Evolutionary conservation across 2,797 vertebrate species (phyloP), one percentile per base, ranked within the genome.

Genomic region (Chelon auratus): DNA sequence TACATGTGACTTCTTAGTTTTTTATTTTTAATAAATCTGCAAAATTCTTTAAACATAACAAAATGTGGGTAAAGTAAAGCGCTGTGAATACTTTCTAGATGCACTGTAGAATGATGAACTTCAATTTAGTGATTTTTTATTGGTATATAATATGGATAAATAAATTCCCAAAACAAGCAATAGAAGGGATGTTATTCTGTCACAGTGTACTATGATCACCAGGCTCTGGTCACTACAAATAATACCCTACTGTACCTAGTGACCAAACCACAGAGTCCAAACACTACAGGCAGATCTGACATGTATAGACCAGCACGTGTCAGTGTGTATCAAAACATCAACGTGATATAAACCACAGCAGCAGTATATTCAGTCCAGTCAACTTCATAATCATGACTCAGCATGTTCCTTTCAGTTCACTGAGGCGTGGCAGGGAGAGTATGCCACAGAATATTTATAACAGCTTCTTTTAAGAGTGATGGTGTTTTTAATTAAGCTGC

Each of bases 371-470:
- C n/a, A 22, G 17, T 42, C 12, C 43, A 12, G 65, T 72, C 12
- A n/a, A 1, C 3, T 30, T 37, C 26, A 54, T 55, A 18, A 65
- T 15, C 22, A 42, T 84, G 75, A 80, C 40, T 82, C 52, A 36
- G 68, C 69, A 0, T 10, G 40, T 74, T 78, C 6, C 39, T 22
- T 50, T 53, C 36, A 17, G 36, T 24, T 57, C 10, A 71, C 0
- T 43, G 56, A 78, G 13, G 8, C 43, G 54, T 30, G 0, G 0
- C 10, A 4, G 54, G 51, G 52, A 74, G 40, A 63, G 4, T 4
- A 20, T 14, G 0, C n/a, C 45, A 14, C 18, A 68, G 20, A 50
- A 63, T 50, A 60, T 12, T 55, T 40, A 48, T 53, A 39, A 62
- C 18, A 10, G 53, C 33, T 8, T 60, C 60, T 26, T 59, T 43